Percentiles rank a stretch among this genome's conserved stretches.
phyloP scores from a whole-genome alignment of 1,140 invertebrate genomes.

The Penaeus japonicus region DNA sequence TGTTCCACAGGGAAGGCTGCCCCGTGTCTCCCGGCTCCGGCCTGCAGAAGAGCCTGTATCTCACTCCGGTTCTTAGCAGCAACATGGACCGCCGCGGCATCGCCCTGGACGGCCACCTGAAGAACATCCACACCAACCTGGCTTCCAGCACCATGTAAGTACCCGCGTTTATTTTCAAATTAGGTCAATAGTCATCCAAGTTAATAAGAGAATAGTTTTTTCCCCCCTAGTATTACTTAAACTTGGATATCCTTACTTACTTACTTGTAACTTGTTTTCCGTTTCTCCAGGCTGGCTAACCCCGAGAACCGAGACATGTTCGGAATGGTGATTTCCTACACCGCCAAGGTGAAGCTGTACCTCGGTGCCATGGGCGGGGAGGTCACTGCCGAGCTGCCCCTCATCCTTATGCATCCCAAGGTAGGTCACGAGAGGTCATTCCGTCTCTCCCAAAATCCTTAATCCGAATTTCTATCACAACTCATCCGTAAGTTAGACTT shows the following conservation, averaged over 20 bases:
- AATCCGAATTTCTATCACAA: too few relatives aligned
- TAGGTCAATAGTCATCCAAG: background rate
- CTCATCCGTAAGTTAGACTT: too few relatives aligned
- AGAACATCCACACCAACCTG: too few relatives aligned
- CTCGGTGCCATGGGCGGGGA: slow-evolving; percentile 69
- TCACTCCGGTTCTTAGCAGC: slow-evolving; percentile 66
- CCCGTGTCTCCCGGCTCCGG: slow-evolving; percentile 59
- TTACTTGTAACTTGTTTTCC: too few relatives aligned
- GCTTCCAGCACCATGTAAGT: slow-evolving; percentile 56
- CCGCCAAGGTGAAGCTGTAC: slow-evolving; percentile 94
- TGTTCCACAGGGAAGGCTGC: slow-evolving; percentile 55
- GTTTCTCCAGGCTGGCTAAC: slow-evolving; percentile 72
- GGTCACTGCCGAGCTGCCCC: slow-evolving; percentile 66
- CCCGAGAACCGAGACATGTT: slow-evolving; percentile 85
- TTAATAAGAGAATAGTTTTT: too few relatives aligned
- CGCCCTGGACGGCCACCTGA: too few relatives aligned
- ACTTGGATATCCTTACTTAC: too few relatives aligned
- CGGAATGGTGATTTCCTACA: slow-evolving; percentile 88
- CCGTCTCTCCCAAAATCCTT: background rate
- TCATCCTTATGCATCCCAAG: slow-evolving; percentile 97
- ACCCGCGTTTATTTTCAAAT: background rate
- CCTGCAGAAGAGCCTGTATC: slow-evolving; percentile 53
- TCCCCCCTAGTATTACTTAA: too few relatives aligned
- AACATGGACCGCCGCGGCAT: too few relatives aligned
- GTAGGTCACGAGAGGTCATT: slow-evolving; percentile 35